A percentile compares a stretch with the other conserved stretches of the same genome.
Conservation (phyloP, 2,113 vertebrate species). For the Petrocephalus zakoni region DNA sequence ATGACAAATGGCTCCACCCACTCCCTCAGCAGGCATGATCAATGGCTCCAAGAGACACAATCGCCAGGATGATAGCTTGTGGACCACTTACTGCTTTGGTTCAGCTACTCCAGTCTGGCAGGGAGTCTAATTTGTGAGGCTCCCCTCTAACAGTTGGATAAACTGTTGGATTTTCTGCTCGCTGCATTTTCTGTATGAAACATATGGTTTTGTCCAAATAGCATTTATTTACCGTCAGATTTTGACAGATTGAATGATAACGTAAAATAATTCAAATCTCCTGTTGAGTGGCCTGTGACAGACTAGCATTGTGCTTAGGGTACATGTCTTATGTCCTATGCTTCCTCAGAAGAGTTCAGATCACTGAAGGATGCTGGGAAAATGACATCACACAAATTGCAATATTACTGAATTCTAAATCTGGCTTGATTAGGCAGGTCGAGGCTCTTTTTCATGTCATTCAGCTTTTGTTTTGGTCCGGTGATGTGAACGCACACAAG, state of each 20-base stretch:
- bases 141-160: background rate
- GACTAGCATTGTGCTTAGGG: background rate
- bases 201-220: background rate
- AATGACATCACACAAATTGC: background rate
- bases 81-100: conserved; percentile 4
- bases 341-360: no score
- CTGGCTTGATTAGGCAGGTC: background rate
- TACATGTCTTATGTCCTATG: background rate
- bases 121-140: background rate
- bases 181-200: background rate
- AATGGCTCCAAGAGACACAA: background rate
- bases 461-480: background rate
- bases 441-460: background rate
- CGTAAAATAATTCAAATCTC: background rate
- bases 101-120: background rate
- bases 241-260: background rate
- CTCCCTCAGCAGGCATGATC: conserved; percentile 8
- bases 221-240: background rate
- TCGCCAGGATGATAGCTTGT: background rate
- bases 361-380: background rate
- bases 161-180: background rate
- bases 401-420: conserved; percentile 1
- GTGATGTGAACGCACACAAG: background rate
- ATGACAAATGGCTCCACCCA: background rate
- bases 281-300: background rate